Percentiles rank a stretch among this genome's conserved stretches.
Evolutionary conservation across 2,113 vertebrate species (phyloP).

Genomic region (Telmatochromis sp.): DNA sequence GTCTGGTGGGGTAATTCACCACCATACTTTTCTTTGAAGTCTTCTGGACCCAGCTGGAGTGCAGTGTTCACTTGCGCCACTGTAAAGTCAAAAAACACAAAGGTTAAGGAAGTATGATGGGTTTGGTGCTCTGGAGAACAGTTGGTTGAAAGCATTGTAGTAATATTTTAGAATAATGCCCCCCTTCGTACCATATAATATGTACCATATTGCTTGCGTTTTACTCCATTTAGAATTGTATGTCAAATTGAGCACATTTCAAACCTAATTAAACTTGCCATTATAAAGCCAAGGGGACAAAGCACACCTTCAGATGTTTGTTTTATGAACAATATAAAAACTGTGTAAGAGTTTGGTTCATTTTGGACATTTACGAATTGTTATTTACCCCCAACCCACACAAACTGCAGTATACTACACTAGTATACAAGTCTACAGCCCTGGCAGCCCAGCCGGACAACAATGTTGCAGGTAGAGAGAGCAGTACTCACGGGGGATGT

Average conservation of each 20-base stretch:
- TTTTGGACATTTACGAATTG: background rate
- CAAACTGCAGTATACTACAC: background rate
- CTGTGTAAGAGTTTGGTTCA: background rate
- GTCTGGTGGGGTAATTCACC: conserved; percentile 77
- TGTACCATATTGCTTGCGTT: background rate
- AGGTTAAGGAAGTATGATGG: background rate
- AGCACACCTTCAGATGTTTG: background rate
- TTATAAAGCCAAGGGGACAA: background rate
- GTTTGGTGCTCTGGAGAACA: background rate
- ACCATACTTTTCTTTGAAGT: conserved; percentile 81
- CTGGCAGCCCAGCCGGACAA: background rate
- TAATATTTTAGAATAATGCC: background rate
- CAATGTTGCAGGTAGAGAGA: background rate
- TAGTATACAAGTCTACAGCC: background rate
- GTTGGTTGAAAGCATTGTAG: background rate
- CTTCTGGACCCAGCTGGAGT: conserved; percentile 75
- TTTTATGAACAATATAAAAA: background rate
- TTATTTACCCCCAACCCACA: background rate
- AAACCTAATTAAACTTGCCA: background rate
- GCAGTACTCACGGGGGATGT: conserved; percentile 81
- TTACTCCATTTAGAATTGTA: background rate
- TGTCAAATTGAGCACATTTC: background rate
- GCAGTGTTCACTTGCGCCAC: conserved; percentile 81
- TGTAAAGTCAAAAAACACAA: conserved; percentile 29
- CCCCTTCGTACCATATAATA: background rate